Evolutionary conservation across 2,113 vertebrate species (phyloP).

Genomic region (Hyaena hyaena): DNA sequence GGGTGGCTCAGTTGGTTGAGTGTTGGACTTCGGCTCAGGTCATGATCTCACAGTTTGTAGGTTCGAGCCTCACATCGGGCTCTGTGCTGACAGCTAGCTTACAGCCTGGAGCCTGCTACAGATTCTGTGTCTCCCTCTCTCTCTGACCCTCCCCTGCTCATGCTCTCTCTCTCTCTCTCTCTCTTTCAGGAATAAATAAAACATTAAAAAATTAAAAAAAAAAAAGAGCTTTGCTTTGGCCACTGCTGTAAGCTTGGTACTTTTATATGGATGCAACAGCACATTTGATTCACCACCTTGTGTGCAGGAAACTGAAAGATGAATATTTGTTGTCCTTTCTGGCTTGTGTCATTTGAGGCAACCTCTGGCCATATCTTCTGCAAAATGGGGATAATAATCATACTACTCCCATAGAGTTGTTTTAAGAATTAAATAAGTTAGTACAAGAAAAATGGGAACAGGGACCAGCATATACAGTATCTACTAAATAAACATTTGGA

Average conservation of each 20-base stretch:
- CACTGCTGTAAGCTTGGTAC: neutral
- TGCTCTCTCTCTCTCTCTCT: too few relatives aligned
- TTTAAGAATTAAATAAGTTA: constrained; percentile 19
- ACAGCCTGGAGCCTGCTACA: too few relatives aligned
- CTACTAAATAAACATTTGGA: neutral
- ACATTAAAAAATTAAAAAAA: too few relatives aligned
- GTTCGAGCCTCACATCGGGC: too few relatives aligned
- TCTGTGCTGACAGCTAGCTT: too few relatives aligned
- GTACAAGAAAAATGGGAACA: neutral
- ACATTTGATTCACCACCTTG: neutral
- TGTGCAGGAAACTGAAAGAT: constrained; percentile 26
- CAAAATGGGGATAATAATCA: neutral
- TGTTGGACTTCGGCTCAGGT: too few relatives aligned
- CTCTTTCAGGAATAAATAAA: too few relatives aligned
- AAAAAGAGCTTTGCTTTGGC: constrained; percentile 1
- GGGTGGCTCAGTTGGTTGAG: too few relatives aligned
- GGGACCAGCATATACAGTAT: neutral
- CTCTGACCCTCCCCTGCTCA: too few relatives aligned
- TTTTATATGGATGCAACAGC: constrained; percentile 39
- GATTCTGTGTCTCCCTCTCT: too few relatives aligned
- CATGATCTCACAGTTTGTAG: too few relatives aligned
- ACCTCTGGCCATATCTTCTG: neutral
- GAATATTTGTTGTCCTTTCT: constrained; percentile 43
- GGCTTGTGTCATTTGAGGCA: neutral
- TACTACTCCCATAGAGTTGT: neutral